Evolutionary conservation across 2,113 vertebrate genomes (phyloP).

Genomic region (Cygnus buccinator): DNA sequence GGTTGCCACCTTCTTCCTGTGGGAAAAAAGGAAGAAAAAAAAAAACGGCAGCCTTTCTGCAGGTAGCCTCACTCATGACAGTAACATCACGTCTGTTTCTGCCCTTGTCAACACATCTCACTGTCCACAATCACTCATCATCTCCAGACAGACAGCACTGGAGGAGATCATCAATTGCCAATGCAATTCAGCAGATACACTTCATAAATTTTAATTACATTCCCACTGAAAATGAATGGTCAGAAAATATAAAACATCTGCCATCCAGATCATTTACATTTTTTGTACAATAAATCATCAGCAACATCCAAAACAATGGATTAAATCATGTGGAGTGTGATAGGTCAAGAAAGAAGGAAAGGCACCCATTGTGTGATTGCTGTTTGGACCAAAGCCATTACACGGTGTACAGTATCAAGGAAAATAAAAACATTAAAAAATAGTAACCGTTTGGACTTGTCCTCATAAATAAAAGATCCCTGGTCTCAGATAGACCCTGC

Average conservation of each 20-base stretch:
- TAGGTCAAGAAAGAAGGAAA: conserved; percentile 77
- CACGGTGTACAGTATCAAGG: background rate
- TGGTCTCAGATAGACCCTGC: conserved; percentile 36
- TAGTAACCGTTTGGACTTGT: conserved; percentile 46
- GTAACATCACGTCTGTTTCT: conserved; percentile 85
- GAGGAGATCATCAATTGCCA: conserved; percentile 93
- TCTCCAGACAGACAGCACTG: conserved; percentile 88
- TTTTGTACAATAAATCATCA: conserved; percentile 92
- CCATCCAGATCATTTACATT: conserved; percentile 94
- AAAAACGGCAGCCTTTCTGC: conserved; percentile 44
- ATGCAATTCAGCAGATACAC: conserved; percentile 98
- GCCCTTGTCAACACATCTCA: conserved; percentile 90
- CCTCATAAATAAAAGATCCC: conserved; percentile 52
- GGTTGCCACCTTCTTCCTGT: conserved; percentile 68
- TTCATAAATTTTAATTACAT: conserved; percentile 99
- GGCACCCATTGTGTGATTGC: conserved; percentile 64
- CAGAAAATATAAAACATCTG: conserved; percentile 99
- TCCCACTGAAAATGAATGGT: conserved; percentile 95
- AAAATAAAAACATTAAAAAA: conserved; percentile 46
- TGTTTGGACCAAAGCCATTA: conserved; percentile 60
- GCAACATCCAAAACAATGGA: conserved; percentile 85
- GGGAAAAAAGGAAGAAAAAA: conserved; percentile 64
- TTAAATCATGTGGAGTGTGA: conserved; percentile 81
- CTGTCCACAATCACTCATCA: conserved; percentile 92
- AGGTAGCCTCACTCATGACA: conserved; percentile 77